Evolutionary conservation across 1,140 invertebrate species (phyloP), one percentile per base, ranked within the genome.

Genomic region (Bombus pascuorum): DNA sequence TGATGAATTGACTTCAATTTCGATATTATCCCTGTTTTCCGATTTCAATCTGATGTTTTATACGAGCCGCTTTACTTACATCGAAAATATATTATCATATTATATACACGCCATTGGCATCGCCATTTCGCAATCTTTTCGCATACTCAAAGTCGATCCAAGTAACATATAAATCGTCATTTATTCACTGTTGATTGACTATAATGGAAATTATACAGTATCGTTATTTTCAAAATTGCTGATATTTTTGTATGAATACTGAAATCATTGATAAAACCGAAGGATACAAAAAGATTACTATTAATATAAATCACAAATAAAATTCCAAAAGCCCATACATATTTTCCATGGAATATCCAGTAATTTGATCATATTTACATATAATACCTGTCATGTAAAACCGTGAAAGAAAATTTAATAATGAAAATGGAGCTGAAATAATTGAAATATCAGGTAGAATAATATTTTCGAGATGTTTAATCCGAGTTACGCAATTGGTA

Each of bases 1-100:
- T 78, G 59, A 78, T 39, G 59, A 65, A 78, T 78, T 9, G 76
- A n/a, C 53, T 32, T 39, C 28, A 44, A 70, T 37, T 9, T 37
- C 42, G 15, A 25, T 62, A 65, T 77, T 32, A 42, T 28, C 28
- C 37, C 59, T 39, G 37, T 65, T 39, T 65, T 42, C 37, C 34
- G 39, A 37, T 77, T 22, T 42, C 57, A 57, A n/a, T 53, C 28
- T 3, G 44, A 9, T 80, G 39, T 62, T 68, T 83, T 62, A n/a
- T 76, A 83, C 34, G 73, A 57, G 18, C 44, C 34, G 39, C 13
- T 39, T 28, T 42, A 70, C 53, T 73, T 65, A 44, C 34, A 65
- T 73, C 53, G 39, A n/a, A 34, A 44, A 62, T 28, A 44, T 65
- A 73, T 81, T 73, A 57, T 44, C 72, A 34, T 57, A 68, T 68